These are phyloP conservation scores for Drosophila paucipuncta DNA, from an alignment of 2,888 invertebrate genomes.

Conservation along the genomic window DNA sequence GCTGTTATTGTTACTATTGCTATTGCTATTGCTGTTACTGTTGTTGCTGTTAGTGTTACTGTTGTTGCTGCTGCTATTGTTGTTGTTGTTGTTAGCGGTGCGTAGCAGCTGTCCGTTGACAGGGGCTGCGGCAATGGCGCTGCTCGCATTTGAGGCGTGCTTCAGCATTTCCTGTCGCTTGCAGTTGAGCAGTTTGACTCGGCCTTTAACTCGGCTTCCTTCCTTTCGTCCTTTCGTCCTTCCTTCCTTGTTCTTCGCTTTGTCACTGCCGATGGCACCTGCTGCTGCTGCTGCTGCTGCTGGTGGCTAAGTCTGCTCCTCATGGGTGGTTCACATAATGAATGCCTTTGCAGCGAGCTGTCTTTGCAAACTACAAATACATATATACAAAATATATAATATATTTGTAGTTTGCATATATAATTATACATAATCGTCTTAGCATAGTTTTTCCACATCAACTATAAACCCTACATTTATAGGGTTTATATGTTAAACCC, in stretches of 20 bases:
- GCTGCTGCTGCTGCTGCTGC: slow-evolving; percentile 28
- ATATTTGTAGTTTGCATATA: background rate
- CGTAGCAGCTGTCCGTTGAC: slow-evolving; percentile 69
- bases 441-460: background rate
- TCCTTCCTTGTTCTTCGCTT: background rate
- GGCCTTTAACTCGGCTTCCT: slow-evolving; percentile 4
- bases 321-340: slow-evolving; percentile 53
- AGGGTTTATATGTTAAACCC: background rate
- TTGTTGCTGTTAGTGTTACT: slow-evolving; percentile 4
- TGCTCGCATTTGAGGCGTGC: slow-evolving; percentile 80
- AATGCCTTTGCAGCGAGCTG: slow-evolving; percentile 15
- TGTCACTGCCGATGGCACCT: slow-evolving; percentile 16
- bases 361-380: slow-evolving; percentile 26
- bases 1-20: slow-evolving; percentile 20
- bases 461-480: background rate
- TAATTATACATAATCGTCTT: background rate
- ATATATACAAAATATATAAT: background rate
- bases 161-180: slow-evolving; percentile 77
- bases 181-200: background rate
- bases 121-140: slow-evolving; percentile 52
- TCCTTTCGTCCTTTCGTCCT: background rate
- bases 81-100: slow-evolving; percentile 37
- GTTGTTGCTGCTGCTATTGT: slow-evolving; percentile 7
- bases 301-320: slow-evolving; percentile 33
- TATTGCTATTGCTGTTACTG: slow-evolving; percentile 14